Conservation (phyloP, 2,113 vertebrate genomes). For the Cariama cristata region DNA sequence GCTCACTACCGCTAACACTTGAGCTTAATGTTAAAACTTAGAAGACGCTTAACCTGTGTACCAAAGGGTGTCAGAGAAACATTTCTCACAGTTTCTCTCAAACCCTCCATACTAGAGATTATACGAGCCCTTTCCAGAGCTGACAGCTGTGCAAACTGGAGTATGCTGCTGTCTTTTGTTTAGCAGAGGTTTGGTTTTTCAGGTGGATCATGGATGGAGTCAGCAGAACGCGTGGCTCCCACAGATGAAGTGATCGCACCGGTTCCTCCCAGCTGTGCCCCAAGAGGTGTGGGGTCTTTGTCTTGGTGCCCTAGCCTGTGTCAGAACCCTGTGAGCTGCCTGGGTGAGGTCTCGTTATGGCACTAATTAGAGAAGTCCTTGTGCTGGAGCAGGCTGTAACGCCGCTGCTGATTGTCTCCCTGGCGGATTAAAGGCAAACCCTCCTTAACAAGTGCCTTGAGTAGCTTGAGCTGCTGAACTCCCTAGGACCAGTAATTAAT, state of each 20-base stretch:
- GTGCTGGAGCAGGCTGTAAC: conserved; percentile 63
- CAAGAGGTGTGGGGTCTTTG: background rate
- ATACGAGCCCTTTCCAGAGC: background rate
- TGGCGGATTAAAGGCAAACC: conserved; percentile 78
- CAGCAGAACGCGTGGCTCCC: accelerated
- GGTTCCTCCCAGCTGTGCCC: background rate
- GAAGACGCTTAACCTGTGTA: background rate
- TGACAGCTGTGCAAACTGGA: accelerated
- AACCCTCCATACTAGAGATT: background rate
- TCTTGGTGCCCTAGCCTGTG: background rate
- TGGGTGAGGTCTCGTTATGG: conserved; percentile 1
- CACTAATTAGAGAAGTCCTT: conserved; percentile 81
- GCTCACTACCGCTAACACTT: background rate
- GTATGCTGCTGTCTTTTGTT: accelerated
- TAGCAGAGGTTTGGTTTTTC: background rate
- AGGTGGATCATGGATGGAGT: background rate
- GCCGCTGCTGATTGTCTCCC: conserved; percentile 86
- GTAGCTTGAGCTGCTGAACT: conserved; percentile 78
- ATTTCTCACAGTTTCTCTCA: background rate
- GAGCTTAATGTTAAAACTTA: background rate
- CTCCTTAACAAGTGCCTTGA: conserved; percentile 73
- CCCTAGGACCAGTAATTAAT: conserved; percentile 85
- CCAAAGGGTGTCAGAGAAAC: background rate
- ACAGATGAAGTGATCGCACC: accelerated
- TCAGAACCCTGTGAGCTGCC: background rate